Conservation (phyloP, 2,797 vertebrate genomes). For the Falco naumanni region DNA sequence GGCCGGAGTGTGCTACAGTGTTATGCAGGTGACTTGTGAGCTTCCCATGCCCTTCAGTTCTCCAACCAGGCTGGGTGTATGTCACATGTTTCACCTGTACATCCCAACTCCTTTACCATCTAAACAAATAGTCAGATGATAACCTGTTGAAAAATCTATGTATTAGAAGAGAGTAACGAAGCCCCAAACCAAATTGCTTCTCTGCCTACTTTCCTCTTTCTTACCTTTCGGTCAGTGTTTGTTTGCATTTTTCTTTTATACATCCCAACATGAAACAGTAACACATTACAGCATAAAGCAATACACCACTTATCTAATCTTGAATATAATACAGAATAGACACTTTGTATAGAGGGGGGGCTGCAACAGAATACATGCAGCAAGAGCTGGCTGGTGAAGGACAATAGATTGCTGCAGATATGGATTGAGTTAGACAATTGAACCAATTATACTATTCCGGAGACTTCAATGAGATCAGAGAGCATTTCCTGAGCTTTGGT, state of each 20-base stretch:
- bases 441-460: conserved; percentile 18
- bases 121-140: background rate
- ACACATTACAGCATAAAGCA: conserved; percentile 30
- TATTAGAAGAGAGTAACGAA: background rate
- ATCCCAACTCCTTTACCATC: background rate
- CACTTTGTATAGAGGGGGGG: background rate
- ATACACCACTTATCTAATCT: conserved; percentile 37
- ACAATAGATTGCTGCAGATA: conserved; percentile 42
- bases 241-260: background rate
- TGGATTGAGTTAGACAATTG: conserved; percentile 35
- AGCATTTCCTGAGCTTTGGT: conserved; percentile 15
- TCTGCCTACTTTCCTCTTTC: background rate
- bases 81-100: background rate
- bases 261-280: background rate
- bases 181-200: background rate
- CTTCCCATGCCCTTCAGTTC: background rate
- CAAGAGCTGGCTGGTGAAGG: background rate
- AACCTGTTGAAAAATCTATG: conserved; percentile 22
- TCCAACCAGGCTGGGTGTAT: fast-evolving
- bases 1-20: fast-evolving
- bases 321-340: background rate
- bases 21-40: background rate
- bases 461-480: conserved; percentile 10
- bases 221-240: background rate
- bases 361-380: background rate